Evolutionary conservation across 2,797 vertebrate species (phyloP).

Genomic region (Danio aesculapii): DNA sequence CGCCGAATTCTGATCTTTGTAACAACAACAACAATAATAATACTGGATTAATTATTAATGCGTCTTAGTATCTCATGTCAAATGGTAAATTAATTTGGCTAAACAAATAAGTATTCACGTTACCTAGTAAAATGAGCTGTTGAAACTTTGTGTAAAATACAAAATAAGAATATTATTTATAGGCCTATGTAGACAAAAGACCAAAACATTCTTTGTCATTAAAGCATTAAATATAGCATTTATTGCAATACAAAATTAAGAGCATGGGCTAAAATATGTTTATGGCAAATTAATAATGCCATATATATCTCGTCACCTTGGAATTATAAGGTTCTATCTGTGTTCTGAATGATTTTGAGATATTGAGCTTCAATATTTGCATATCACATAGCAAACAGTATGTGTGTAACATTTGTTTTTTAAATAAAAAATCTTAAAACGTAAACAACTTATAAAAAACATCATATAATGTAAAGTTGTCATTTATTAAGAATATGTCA

Average conservation of each 20-base stretch:
- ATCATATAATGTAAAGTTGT: too few species aligned
- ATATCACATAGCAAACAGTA: too few species aligned
- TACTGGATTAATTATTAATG: neutral
- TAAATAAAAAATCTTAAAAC: too few species aligned
- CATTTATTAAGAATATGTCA: too few species aligned
- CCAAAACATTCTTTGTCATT: too few species aligned
- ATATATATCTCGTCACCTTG: too few species aligned
- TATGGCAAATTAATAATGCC: too few species aligned
- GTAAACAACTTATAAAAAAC: too few species aligned
- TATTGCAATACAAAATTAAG: neutral
- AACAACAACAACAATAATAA: neutral
- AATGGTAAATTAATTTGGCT: neutral
- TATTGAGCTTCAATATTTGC: too few species aligned
- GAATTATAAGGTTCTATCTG: too few species aligned
- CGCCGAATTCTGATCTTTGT: neutral
- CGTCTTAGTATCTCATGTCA: neutral
- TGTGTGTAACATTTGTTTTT: too few species aligned
- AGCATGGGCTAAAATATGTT: neutral
- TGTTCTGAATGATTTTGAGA: too few species aligned
- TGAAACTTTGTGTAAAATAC: neutral
- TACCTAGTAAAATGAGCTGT: neutral
- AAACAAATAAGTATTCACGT: neutral
- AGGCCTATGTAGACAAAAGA: neutral
- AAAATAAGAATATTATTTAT: neutral
- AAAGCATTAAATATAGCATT: neutral